A percentile compares a stretch with the other conserved stretches of the same genome.
These are phyloP conservation scores for Willisornis vidua DNA, from an alignment of 2,113 vertebrate species.

Conservation along the genomic window DNA sequence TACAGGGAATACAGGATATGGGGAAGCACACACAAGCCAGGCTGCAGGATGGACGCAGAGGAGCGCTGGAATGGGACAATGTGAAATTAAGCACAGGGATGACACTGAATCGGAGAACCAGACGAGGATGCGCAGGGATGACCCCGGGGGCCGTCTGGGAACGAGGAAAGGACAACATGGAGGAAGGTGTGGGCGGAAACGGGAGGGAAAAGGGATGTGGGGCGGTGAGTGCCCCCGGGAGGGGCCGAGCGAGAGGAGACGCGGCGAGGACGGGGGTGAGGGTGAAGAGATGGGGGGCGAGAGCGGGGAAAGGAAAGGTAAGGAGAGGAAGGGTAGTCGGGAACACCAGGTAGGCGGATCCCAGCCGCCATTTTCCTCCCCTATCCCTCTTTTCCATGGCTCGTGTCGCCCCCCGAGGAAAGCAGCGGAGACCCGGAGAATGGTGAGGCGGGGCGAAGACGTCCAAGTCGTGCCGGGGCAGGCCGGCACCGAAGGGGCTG, in stretches of 20 bases:
- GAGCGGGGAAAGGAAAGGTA: rapidly evolving
- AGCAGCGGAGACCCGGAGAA: background rate
- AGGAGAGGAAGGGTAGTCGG: background rate
- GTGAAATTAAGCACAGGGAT: background rate
- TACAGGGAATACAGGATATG: background rate
- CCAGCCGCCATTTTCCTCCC: constrained; percentile 57
- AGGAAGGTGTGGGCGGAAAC: background rate
- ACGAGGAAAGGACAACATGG: background rate
- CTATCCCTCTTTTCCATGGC: background rate
- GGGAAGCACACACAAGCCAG: background rate
- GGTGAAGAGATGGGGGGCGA: background rate
- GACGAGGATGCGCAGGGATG: rapidly evolving
- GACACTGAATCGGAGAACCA: rapidly evolving
- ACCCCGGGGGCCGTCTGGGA: background rate
- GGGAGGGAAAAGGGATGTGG: background rate
- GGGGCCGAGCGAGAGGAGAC: background rate
- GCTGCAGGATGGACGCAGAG: background rate
- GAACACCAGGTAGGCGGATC: constrained; percentile 5
- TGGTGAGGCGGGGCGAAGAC: background rate
- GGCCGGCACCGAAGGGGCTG: background rate
- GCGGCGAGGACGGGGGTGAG: background rate
- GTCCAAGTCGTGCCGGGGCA: rapidly evolving
- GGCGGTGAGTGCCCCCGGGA: background rate
- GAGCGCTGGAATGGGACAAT: background rate
- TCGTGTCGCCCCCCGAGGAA: background rate